phyloP scores from a whole-genome alignment of 2,797 vertebrate species.

The Hemitrygon akajei region DNA sequence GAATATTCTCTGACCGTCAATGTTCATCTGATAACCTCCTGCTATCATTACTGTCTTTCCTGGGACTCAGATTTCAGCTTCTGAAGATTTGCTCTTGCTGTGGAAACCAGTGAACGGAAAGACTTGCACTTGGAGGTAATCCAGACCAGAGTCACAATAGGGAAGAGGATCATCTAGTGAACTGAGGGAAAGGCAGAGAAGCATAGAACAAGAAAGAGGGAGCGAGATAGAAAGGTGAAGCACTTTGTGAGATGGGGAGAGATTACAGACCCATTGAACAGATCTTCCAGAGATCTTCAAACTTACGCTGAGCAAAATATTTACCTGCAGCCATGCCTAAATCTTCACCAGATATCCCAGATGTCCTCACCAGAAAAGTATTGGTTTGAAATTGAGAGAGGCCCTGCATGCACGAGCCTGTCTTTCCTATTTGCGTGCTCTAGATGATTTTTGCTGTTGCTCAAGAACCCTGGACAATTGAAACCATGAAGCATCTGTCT shows the following conservation, averaged over 20 bases:
- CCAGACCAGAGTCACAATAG: neutral
- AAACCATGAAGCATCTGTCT: neutral
- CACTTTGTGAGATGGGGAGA: too few relatives aligned
- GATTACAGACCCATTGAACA: too few relatives aligned
- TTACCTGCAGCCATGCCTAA: neutral
- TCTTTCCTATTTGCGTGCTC: neutral
- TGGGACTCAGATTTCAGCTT: too few relatives aligned
- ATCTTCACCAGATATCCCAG: neutral
- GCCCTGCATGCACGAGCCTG: neutral
- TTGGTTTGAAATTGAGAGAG: neutral
- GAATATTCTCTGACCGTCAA: too few relatives aligned
- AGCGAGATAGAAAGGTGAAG: too few relatives aligned
- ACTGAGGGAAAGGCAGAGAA: too few relatives aligned
- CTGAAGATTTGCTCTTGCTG: too few relatives aligned
- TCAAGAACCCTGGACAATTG: neutral
- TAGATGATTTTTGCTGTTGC: too few relatives aligned
- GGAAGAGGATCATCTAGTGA: neutral
- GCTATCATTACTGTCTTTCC: too few relatives aligned
- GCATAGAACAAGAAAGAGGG: too few relatives aligned
- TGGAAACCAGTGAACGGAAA: neutral
- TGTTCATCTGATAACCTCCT: too few relatives aligned
- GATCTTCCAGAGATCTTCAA: neutral
- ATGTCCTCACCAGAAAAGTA: neutral
- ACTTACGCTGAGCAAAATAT: neutral
- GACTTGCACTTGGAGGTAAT: neutral